A percentile compares a stretch with the other conserved stretches of the same genome.
Evolutionary conservation across 2,113 vertebrate genomes (phyloP).

Genomic region (Capra hircus): DNA sequence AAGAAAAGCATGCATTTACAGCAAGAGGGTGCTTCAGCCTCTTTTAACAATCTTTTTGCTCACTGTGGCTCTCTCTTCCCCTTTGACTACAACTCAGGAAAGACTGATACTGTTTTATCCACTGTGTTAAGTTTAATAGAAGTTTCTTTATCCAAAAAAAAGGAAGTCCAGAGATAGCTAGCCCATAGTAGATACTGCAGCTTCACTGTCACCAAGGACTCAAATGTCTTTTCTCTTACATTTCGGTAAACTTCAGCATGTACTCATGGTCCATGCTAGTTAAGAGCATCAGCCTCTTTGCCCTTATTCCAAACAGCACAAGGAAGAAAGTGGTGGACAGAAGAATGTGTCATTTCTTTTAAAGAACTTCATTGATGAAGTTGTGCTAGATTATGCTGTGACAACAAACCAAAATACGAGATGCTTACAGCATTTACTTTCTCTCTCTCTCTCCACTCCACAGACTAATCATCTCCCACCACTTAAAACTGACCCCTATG

Average conservation of each 20-base stretch:
- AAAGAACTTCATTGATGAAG: background rate
- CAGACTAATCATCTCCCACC: background rate
- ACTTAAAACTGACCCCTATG: background rate
- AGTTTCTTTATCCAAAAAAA: background rate
- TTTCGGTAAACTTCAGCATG: background rate
- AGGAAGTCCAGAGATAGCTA: background rate
- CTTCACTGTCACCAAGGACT: background rate
- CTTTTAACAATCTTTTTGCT: background rate
- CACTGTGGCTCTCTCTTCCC: background rate
- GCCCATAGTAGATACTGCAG: background rate
- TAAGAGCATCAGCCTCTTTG: background rate
- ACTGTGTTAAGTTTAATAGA: slow-evolving; percentile 11
- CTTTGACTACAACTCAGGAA: background rate
- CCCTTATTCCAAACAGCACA: background rate
- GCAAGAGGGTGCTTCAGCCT: background rate
- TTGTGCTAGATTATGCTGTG: background rate
- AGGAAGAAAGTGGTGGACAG: background rate
- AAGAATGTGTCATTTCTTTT: background rate
- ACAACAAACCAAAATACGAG: background rate
- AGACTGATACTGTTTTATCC: background rate
- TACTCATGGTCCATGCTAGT: background rate
- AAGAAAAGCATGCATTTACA: background rate
- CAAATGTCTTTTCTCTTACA: background rate
- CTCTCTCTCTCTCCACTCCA: background rate
- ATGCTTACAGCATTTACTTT: background rate